Evolutionary conservation across 2,797 vertebrate genomes (phyloP).

Genomic region (Bradypus variegatus): DNA sequence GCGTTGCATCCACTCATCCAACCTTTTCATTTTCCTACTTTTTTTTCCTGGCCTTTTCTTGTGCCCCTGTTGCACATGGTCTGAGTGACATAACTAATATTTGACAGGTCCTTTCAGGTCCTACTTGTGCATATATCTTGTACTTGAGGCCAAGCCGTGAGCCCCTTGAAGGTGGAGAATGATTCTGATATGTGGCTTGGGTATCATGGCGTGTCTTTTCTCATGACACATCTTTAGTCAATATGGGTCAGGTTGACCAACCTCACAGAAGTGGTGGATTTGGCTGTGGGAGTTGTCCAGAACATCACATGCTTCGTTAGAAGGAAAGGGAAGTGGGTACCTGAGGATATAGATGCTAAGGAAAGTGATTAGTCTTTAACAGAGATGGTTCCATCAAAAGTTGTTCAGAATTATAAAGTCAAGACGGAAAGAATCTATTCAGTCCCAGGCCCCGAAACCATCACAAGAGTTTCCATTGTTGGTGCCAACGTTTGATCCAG

Average conservation of each 20-base stretch:
- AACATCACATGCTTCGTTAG: background rate
- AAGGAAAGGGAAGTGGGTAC: background rate
- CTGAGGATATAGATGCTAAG: background rate
- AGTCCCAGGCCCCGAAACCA: constrained; percentile 4
- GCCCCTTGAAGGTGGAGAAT: background rate
- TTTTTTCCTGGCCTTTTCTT: background rate
- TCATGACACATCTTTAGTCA: background rate
- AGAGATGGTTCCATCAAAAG: background rate
- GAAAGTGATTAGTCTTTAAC: background rate
- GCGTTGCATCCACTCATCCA: background rate
- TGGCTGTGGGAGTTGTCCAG: background rate
- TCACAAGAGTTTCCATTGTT: background rate
- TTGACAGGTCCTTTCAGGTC: background rate
- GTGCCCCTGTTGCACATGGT: background rate
- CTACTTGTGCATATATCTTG: background rate
- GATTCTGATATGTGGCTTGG: background rate
- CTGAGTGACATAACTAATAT: background rate
- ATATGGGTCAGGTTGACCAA: background rate
- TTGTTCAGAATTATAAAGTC: constrained; percentile 3
- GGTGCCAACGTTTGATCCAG: background rate
- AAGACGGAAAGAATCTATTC: background rate
- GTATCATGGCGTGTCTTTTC: background rate
- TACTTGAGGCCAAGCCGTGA: background rate
- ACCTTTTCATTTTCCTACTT: background rate
- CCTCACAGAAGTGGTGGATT: background rate